These are phyloP conservation scores for Tachina lurida DNA, from an alignment of 2,888 invertebrate genomes.

Conservation along the genomic window DNA sequence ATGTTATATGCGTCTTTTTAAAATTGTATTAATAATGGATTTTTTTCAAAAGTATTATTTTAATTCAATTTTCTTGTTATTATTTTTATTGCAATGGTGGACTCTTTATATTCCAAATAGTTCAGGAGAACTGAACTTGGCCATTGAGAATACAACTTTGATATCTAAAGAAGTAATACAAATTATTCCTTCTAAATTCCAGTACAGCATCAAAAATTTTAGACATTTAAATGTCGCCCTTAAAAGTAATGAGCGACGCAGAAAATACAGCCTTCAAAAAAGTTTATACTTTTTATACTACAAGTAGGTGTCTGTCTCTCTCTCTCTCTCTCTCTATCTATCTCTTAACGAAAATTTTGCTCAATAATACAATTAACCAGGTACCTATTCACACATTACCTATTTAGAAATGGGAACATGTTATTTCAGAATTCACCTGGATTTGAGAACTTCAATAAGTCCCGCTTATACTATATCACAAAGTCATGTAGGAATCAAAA, in stretches of 20 bases:
- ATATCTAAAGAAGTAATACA: not conserved
- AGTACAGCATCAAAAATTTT: slow-evolving; percentile 10
- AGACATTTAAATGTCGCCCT: slow-evolving; percentile 23
- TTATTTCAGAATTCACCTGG: slow-evolving; percentile 28
- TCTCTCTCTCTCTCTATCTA: no score
- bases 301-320: slow-evolving; percentile 52
- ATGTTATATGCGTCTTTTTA: slow-evolving; percentile 29
- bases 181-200: slow-evolving; percentile 7
- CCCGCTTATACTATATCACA: not conserved
- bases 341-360: not conserved
- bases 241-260: slow-evolving; percentile 5
- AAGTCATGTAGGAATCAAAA: slow-evolving; percentile 75
- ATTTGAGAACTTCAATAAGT: not conserved
- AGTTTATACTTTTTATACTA: slow-evolving; percentile 65
- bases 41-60: not conserved
- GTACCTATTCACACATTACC: not conserved
- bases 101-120: not conserved
- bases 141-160: not conserved
- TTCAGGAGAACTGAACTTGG: slow-evolving; percentile 33
- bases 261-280: slow-evolving; percentile 46
- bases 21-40: slow-evolving; percentile 13
- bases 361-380: not conserved
- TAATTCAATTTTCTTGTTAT: not conserved
- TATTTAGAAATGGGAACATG: slow-evolving; percentile 65
- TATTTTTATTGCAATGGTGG: slow-evolving; percentile 28